Base-by-base conservation (phyloP, 2,113 vertebrate genomes). In the Mormyrus lacerda region DNA sequence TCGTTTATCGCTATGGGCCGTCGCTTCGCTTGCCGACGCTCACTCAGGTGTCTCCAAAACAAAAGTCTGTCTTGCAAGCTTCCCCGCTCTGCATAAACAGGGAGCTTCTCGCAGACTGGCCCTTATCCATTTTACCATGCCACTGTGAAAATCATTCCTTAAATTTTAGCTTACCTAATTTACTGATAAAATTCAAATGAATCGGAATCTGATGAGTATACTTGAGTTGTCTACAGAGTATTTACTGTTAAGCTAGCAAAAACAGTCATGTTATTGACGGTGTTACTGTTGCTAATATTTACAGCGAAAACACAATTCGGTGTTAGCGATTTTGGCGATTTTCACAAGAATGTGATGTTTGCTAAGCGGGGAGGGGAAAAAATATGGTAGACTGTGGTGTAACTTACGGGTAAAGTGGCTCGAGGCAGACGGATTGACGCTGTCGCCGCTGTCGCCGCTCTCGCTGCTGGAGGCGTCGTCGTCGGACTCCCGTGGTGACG, bases 391-490 rank as follows among this genome's bases (percentile, higher is more conserved):
- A 19, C 8, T 1, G 24, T 61, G 73, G 58, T 17, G 90, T 2
- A 69, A 96, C 98, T 97, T 95, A 99, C 98, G 95, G 55, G 97
- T 96, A 91, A 97, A 96, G 91, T 96, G 96, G 91, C 92, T 96
- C 0, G 97, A 96, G 88, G 96, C 96, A 87, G 97, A 97, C 0
- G 97, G 96, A 89, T 98, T 98, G 91, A 98, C 95, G 17, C 98
- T 99, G 87, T 99, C 98, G 3, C 97, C 96, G 13, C 98, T 99
- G 85, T 99, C 98, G 6, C 97, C 98, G n/a, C 98, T 99, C 93
- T 99, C 98, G 85, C 98, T 97, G 95, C 97, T 97, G 90, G 97
- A 99, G 90, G 98, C 94, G 2, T 99, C 97, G 87, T 99, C 97
- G 3, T 98, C 97, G 0, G 97, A 98, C 87, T 97, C 97, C 91